Base-by-base conservation (phyloP, 2,888 invertebrate species). In the Ernsta delagoae region DNA sequence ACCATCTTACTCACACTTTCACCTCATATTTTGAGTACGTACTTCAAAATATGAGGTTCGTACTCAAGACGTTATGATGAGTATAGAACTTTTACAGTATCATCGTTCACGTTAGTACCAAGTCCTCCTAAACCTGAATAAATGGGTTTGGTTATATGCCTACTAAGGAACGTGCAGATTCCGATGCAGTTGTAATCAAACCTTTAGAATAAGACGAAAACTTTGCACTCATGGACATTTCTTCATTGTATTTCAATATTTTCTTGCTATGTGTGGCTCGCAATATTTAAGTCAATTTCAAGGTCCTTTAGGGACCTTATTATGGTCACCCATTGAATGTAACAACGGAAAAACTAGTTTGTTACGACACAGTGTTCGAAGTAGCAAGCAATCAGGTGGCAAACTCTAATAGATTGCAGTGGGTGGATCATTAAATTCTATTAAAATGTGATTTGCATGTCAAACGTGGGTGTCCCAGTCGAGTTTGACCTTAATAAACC, bases 371-470 rank as follows among this genome's bases (percentile, higher is more conserved):
- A 53, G 53, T 53, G 5, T 50, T 50, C 6, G 16, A 5, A 16
- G 50, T 53, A 53, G 53, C 36, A 12, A 65, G 45, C 45, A 57
- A 65, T 65, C 31, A 64, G 24, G 45, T 45, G 45, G 45, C 56
- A 45, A 57, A 45, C 16, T 57, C 39, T 39, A 36, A 12, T 53
- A 65, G 43, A 43, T 12, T 43, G 5, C 43, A 39, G 67, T 67
- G 34, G 60, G 67, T 61, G 45, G 60, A 34, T 67, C 67, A 56
- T 67, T 67, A 67, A 67, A 67, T 54, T 66, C 60, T 60, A 66
- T 66, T 66, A 66, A 60, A 66, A 66, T 59, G 34, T 24, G 43
- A 66, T 66, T 66, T 60, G 66, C 66, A 66, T 66, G 16, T 43
- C 31, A 16, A 4, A 9, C 66, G 66, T 66, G 54, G 66, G 66